Conservation (phyloP, 2,113 vertebrate species). For the Hydropotes inermis region DNA sequence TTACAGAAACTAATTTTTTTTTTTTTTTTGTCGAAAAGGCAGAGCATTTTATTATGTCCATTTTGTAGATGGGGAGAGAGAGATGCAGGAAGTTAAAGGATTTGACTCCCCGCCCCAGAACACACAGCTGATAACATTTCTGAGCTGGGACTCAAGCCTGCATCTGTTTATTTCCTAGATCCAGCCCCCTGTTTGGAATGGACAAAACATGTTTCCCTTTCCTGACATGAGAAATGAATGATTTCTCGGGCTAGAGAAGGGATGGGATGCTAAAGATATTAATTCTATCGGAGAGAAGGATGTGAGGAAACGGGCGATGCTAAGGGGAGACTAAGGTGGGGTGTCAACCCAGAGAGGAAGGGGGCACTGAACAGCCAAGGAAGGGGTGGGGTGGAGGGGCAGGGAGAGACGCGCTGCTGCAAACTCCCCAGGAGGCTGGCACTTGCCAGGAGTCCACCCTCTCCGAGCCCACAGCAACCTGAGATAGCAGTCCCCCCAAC, state of each 20-base stretch:
- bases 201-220: rapidly evolving
- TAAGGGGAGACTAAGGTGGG: background rate
- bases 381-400: rapidly evolving
- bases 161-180: background rate
- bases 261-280: rapidly evolving
- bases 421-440: no score
- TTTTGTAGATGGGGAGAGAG: background rate
- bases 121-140: rapidly evolving
- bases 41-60: background rate
- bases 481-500: rapidly evolving
- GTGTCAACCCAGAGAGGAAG: background rate
- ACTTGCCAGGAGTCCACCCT: background rate
- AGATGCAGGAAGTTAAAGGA: rapidly evolving
- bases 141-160: background rate
- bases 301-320: background rate
- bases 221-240: rapidly evolving
- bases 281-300: background rate
- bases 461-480: background rate
- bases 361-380: no score
- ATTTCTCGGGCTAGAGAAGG: background rate
- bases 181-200: rapidly evolving
- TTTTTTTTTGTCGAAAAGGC: background rate
- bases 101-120: background rate
- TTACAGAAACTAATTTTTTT: background rate
- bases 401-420: rapidly evolving